These are phyloP conservation scores for Clarias gariepinus DNA, from an alignment of 2,113 vertebrate species.

Conservation along the genomic window DNA sequence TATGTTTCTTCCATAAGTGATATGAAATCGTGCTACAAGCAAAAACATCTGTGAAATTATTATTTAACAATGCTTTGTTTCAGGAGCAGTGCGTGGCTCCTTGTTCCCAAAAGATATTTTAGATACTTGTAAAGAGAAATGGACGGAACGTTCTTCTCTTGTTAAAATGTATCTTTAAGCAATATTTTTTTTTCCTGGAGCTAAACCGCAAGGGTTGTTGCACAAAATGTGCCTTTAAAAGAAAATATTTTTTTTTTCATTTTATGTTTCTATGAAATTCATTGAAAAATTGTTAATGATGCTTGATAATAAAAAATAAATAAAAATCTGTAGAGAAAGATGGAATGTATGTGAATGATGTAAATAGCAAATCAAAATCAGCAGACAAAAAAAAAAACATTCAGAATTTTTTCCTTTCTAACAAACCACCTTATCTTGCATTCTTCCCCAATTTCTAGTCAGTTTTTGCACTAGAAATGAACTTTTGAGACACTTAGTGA, in stretches of 20 bases:
- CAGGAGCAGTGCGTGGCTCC: background rate
- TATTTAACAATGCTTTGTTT: constrained; percentile 6
- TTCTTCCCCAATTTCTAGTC: no score
- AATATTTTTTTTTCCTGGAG: constrained; percentile 10
- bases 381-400: no score
- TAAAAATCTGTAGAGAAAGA: no score
- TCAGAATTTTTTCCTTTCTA: no score
- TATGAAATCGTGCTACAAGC: constrained; percentile 1
- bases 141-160: constrained; percentile 24
- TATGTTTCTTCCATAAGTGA: constrained; percentile 3
- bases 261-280: constrained; percentile 31
- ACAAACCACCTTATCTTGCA: no score
- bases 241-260: constrained; percentile 34
- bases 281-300: background rate
- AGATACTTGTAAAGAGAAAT: constrained; percentile 35
- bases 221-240: constrained; percentile 39
- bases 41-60: constrained; percentile 24
- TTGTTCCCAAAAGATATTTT: constrained; percentile 24
- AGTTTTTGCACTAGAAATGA: no score
- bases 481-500: no score
- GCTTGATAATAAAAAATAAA: no score
- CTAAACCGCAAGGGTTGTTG: constrained; percentile 16
- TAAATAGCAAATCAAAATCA: no score
- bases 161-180: constrained; percentile 43
- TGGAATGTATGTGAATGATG: no score